These are phyloP conservation scores for Rousettus leschenaultii DNA, from an alignment of 2,113 vertebrate species.

Conservation along the genomic window DNA sequence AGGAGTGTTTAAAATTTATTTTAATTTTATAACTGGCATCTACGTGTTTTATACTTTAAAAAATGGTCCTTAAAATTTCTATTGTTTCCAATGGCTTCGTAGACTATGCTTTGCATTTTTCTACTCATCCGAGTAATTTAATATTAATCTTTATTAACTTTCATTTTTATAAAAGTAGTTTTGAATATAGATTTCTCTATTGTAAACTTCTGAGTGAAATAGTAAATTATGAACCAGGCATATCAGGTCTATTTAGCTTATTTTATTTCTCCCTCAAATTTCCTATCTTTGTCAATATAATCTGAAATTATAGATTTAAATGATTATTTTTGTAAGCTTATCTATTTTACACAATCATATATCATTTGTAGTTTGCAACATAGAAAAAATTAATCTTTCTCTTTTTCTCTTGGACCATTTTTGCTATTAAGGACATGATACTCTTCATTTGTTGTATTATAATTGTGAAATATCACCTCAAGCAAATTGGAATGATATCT, in stretches of 20 bases:
- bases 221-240: neutral
- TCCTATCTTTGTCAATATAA: neutral
- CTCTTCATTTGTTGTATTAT: neutral
- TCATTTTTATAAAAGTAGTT: neutral
- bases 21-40: neutral
- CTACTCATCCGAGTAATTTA: neutral
- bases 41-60: neutral
- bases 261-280: neutral
- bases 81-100: neutral
- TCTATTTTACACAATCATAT: neutral
- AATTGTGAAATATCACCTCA: neutral
- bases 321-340: neutral
- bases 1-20: neutral
- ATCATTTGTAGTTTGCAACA: neutral
- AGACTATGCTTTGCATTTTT: neutral
- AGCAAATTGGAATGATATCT: neutral
- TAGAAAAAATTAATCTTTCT: neutral
- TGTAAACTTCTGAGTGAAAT: neutral
- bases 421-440: neutral
- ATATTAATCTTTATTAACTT: neutral
- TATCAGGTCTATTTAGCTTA: neutral
- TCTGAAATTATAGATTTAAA: neutral
- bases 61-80: neutral
- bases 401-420: neutral
- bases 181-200: neutral